These are phyloP conservation scores for Acanthosepion esculentum DNA, from an alignment of 2,888 invertebrate species.

Conservation along the genomic window DNA sequence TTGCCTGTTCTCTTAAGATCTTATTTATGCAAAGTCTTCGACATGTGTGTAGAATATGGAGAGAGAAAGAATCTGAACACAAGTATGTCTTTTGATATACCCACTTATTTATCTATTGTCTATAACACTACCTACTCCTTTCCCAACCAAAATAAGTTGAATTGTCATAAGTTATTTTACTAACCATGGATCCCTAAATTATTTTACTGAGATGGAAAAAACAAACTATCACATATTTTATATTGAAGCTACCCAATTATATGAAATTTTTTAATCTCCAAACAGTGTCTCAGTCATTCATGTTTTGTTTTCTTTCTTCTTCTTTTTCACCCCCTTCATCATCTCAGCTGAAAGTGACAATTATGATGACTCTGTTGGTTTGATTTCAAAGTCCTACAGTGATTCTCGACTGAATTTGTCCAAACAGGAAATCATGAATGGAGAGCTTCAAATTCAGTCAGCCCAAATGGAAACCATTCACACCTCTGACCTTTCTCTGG, in stretches of 20 bases:
- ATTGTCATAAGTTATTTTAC: no score
- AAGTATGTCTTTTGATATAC: background rate
- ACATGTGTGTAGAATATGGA: background rate
- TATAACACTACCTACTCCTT: background rate
- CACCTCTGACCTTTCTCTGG: background rate
- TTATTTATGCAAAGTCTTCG: background rate
- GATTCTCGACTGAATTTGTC: constrained; percentile 45
- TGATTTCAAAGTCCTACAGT: constrained; percentile 46
- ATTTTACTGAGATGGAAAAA: background rate
- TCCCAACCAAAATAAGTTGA: background rate
- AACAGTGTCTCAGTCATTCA: no score
- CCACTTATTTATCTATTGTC: background rate
- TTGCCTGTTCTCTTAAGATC: background rate
- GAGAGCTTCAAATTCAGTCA: background rate
- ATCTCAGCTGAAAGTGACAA: background rate
- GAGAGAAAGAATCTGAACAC: background rate
- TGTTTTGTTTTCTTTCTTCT: background rate
- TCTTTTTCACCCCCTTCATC: no score
- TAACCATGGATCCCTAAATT: background rate
- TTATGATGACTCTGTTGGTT: background rate
- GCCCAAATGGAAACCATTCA: constrained; percentile 23
- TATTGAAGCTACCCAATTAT: background rate
- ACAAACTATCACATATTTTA: background rate
- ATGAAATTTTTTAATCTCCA: background rate
- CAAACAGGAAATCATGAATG: constrained; percentile 34